Evolutionary conservation across 2,888 invertebrate species (phyloP), one percentile per base, ranked within the genome.

Genomic region (Orthosia gracilis): DNA sequence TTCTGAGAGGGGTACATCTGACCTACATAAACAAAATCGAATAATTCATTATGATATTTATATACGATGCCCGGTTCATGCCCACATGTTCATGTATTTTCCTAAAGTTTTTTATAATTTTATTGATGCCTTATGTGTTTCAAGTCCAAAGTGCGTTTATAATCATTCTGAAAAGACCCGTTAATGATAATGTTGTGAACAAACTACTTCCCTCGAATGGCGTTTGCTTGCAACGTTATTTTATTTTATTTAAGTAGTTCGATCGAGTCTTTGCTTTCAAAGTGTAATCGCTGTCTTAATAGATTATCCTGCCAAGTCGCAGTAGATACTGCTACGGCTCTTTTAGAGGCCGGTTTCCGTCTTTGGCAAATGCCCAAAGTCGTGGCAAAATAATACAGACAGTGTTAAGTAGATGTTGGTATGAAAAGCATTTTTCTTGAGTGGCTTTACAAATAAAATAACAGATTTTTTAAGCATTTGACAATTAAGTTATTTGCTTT

Each of bases 311-410:
- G 74, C 55, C 73, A 71, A 78, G 80, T 62, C 75, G 7, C 11
- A 81, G 77, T 86, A 85, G 86, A 84, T 86, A 85, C 67, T 76
- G 58, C 61, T 71, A 82, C 80, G 68, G 73, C 71, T 76, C 79
- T 75, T 81, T n/a, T n/a, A n/a, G 77, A 69, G 76, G 77, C 54
- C 26, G 21, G 65, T 40, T 81, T 72, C 81, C 73, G 1, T 61
- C 52, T 50, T 74, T 82, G 82, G 82, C 82, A 74, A 45, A 23
- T 52, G 4, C 61, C 74, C 78, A 78, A 72, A 57, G 81, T 59
- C 40, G 40, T 40, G 13, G 50, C 47, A 63, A 73, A 52, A 78
- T 55, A 7, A 66, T 59, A 66, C 55, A 45, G 21, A n/a, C 40
- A 59, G 55, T 49, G 26, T 2, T 11, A n/a, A 31, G 18, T 61